Percentiles rank a stretch among this genome's conserved stretches.
These are phyloP conservation scores for Cheilosia soror DNA, from an alignment of 2,888 invertebrate species.

Conservation along the genomic window DNA sequence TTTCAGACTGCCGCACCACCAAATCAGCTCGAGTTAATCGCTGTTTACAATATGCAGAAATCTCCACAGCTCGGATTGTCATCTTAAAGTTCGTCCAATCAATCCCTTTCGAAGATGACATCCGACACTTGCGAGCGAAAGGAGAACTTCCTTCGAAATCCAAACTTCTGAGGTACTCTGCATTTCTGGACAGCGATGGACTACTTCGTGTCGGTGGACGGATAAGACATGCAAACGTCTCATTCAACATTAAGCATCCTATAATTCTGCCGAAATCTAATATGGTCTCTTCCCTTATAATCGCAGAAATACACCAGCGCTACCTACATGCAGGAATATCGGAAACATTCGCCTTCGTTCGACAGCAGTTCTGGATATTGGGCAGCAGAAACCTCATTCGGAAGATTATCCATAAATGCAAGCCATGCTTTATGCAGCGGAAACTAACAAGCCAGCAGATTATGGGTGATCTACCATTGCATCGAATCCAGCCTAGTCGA, in stretches of 20 bases:
- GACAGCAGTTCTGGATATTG: slow-evolving; percentile 34
- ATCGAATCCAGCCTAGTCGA: not conserved
- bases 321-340: slow-evolving; percentile 44
- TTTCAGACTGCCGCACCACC: not conserved
- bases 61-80: not conserved
- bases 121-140: not conserved
- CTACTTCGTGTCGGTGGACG: slow-evolving; percentile 15
- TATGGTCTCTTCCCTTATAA: not conserved
- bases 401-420: too few species aligned
- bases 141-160: not conserved
- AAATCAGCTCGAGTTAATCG: not conserved
- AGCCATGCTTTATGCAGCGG: slow-evolving; percentile 29
- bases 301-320: slow-evolving; percentile 22
- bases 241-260: slow-evolving; percentile 27
- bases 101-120: not conserved
- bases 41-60: not conserved
- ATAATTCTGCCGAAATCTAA: slow-evolving; percentile 24
- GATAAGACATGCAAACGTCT: slow-evolving; percentile 15
- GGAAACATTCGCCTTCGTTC: slow-evolving; percentile 37
- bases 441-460: slow-evolving; percentile 36
- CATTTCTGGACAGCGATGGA: slow-evolving; percentile 23
- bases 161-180: not conserved
- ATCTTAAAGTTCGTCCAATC: slow-evolving; percentile 11
- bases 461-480: slow-evolving; percentile 39
- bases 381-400: slow-evolving; percentile 1